These are phyloP conservation scores for Lepilemur ruficaudatus DNA, from an alignment of 2,797 vertebrate genomes.

Conservation along the genomic window DNA sequence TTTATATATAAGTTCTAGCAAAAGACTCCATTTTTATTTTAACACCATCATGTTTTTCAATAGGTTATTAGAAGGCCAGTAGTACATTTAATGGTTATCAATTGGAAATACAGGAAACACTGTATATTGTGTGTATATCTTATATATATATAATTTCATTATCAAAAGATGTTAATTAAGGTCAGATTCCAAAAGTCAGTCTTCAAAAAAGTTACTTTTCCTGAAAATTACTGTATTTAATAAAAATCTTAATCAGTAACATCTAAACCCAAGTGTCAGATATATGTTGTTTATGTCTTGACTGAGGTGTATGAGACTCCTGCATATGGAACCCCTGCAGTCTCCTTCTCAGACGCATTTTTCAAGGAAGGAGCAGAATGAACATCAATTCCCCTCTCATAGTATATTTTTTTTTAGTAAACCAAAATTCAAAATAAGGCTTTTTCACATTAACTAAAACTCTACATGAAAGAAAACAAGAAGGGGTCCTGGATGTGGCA, in stretches of 20 bases:
- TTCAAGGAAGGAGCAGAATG: not conserved
- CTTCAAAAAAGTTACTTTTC: not conserved
- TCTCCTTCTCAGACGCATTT: not conserved
- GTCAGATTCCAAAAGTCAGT: not conserved
- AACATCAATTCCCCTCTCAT: not conserved
- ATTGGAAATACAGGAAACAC: not conserved
- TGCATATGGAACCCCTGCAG: no score
- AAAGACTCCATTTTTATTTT: not conserved
- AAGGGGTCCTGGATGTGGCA: not conserved
- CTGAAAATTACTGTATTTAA: not conserved
- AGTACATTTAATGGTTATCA: not conserved
- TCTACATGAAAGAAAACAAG: accelerated
- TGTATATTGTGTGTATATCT: not conserved
- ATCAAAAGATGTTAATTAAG: not conserved
- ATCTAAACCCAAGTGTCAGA: not conserved
- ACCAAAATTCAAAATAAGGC: not conserved
- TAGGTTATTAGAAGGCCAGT: not conserved
- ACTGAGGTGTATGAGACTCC: not conserved
- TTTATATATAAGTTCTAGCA: not conserved
- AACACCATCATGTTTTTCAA: not conserved
- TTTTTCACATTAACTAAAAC: not conserved
- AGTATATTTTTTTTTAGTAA: not conserved
- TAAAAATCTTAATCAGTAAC: not conserved
- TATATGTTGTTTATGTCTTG: not conserved
- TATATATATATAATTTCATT: not conserved